Evolutionary conservation across 2,113 vertebrate species (phyloP).

Genomic region (Indri indri): DNA sequence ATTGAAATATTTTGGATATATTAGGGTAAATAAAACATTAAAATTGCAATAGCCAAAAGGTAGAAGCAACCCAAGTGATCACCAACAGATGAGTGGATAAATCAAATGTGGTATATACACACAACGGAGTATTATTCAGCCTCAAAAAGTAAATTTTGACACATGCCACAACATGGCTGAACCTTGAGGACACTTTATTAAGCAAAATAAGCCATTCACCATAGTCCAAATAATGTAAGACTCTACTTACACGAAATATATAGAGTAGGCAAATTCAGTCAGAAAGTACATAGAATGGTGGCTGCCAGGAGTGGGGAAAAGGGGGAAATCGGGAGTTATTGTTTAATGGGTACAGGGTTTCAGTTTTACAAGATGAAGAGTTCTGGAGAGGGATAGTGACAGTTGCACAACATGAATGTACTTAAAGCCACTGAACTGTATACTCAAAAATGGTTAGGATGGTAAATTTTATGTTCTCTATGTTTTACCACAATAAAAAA

Average conservation of each 20-base stretch:
- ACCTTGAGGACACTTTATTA: not conserved
- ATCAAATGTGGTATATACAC: not conserved
- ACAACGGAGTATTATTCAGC: not conserved
- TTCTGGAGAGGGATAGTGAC: not conserved
- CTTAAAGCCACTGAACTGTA: not conserved
- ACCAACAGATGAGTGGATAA: not conserved
- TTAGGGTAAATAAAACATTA: not conserved
- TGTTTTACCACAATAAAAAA: not conserved
- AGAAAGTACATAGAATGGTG: not conserved
- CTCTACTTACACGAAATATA: not conserved
- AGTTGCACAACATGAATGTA: not conserved
- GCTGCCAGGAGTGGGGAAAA: not conserved
- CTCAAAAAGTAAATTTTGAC: slow-evolving; percentile 20
- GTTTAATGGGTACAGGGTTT: not conserved
- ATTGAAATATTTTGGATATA: not conserved
- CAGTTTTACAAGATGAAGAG: not conserved
- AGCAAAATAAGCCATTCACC: not conserved
- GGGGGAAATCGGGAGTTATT: not conserved
- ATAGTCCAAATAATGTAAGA: slow-evolving; percentile 1
- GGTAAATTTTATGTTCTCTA: not conserved
- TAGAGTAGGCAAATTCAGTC: not conserved
- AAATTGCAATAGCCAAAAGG: slow-evolving; percentile 7
- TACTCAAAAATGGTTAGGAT: not conserved
- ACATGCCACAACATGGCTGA: not conserved
- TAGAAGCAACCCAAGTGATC: not conserved